A percentile compares a stretch with the other conserved stretches of the same genome.
These are phyloP conservation scores for Lamprotornis superbus DNA, from an alignment of 2,113 vertebrate genomes.

Conservation along the genomic window DNA sequence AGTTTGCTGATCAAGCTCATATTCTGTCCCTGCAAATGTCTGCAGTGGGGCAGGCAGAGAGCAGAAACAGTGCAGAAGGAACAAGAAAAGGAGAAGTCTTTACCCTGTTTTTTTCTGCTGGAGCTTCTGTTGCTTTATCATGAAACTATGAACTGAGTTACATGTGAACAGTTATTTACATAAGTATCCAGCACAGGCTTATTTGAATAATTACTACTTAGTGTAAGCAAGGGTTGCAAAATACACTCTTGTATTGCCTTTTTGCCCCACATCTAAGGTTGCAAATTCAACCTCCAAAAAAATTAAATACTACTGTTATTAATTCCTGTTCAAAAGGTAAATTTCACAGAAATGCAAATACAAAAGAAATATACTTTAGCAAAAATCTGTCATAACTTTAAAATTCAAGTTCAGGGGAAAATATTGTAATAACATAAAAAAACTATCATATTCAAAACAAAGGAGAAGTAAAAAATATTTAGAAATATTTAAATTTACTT, in stretches of 20 bases:
- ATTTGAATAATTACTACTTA: conserved; percentile 46
- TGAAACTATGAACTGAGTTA: neutral
- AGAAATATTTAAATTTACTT: neutral
- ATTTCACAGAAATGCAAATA: neutral
- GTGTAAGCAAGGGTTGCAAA: neutral
- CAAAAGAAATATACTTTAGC: neutral
- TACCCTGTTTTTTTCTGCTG: neutral
- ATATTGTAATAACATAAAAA: neutral
- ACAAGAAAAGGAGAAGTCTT: conserved; percentile 24
- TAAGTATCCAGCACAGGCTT: neutral
- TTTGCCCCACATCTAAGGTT: neutral
- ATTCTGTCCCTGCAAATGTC: neutral
- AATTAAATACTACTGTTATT: neutral
- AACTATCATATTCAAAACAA: neutral
- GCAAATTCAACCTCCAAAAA: neutral
- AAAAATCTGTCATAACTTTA: neutral
- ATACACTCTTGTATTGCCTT: neutral
- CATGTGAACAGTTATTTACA: neutral
- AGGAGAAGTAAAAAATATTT: neutral
- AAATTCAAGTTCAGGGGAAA: neutral
- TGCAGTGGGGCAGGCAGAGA: neutral
- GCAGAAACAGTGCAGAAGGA: neutral
- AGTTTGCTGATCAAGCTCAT: neutral
- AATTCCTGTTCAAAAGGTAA: neutral
- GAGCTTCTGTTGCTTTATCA: neutral